Evolutionary conservation across 2,888 invertebrate genomes (phyloP), one percentile per base, ranked within the genome.

Genomic region (Linnaemya tessellans): DNA sequence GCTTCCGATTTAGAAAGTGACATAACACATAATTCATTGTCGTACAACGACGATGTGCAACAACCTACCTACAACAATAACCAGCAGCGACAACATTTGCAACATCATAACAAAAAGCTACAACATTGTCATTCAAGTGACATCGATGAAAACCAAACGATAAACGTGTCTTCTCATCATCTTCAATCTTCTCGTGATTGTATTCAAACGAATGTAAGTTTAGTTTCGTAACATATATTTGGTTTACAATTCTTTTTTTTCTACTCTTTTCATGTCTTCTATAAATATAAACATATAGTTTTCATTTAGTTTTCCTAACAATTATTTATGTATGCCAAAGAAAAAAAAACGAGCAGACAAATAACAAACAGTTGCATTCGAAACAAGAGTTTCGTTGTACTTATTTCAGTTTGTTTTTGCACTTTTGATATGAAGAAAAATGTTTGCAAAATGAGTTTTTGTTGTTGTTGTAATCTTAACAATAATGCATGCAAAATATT

Each of bases 1-100:
- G 89, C 84, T 70, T 91, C 91, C 84, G 91, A 91, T 87, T 88
- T 91, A 87, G 91, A 90, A 87, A 89, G 88, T 83, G 88, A 88
- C 75, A 80, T 87, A 65, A 87, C 88, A 41, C 87, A 88, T 81
- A 89, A 88, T 71, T 89, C 90, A 41, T 87, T 87, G 25, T 87
- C 89, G 58, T 85, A 80, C 78, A 87, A 81, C 84, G 81, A 84
- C 51, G 65, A 87, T 49, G 78, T 78, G 51, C 83, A 67, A 75
- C 80, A 68, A 62, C 56, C 38, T 20, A 64, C 78, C 87, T 84
- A 87, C 84, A 80, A 67, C 80, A 58, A 62, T 35, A 43, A 80
- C 25, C 60, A 70, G 22, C 78, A 89, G 56, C 60, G 56, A 9
- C 79, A 79, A 49, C 75, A 56, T 51, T 60, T 62, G 35, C 67